These are phyloP conservation scores for Eulemur rufifrons DNA, from an alignment of 2,113 vertebrate genomes.

Conservation along the genomic window DNA sequence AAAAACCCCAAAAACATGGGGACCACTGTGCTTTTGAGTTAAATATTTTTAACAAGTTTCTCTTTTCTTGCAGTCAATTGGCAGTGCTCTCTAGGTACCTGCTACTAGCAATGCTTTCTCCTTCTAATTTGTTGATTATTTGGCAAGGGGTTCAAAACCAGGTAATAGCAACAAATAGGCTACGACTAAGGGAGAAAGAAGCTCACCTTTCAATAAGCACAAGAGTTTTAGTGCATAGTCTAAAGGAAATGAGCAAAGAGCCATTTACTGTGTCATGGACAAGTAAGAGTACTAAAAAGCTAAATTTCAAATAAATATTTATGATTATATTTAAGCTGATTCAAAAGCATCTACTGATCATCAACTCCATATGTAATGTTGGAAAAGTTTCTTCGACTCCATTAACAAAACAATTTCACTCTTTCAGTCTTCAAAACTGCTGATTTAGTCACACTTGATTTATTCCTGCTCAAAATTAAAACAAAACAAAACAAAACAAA, in stretches of 20 bases:
- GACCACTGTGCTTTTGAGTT: slow-evolving; percentile 10
- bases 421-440: slow-evolving; percentile 42
- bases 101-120: background rate
- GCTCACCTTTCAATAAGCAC: background rate
- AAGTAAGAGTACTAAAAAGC: slow-evolving; percentile 22
- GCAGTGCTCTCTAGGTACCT: background rate
- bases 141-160: slow-evolving; percentile 42
- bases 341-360: slow-evolving; percentile 34
- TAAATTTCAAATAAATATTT: slow-evolving; percentile 6
- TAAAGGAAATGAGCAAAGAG: slow-evolving; percentile 31
- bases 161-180: background rate
- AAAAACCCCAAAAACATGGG: background rate
- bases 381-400: background rate
- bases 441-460: slow-evolving; percentile 36
- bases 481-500: background rate
- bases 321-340: slow-evolving; percentile 25
- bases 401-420: slow-evolving; percentile 18
- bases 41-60: background rate
- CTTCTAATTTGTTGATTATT: background rate
- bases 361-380: background rate
- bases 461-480: slow-evolving; percentile 18
- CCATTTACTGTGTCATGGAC: background rate
- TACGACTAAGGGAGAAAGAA: background rate
- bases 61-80: background rate
- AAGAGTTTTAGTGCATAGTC: background rate